Conservation (phyloP, 2,113 vertebrate genomes). For the Aphyosemion australe region DNA sequence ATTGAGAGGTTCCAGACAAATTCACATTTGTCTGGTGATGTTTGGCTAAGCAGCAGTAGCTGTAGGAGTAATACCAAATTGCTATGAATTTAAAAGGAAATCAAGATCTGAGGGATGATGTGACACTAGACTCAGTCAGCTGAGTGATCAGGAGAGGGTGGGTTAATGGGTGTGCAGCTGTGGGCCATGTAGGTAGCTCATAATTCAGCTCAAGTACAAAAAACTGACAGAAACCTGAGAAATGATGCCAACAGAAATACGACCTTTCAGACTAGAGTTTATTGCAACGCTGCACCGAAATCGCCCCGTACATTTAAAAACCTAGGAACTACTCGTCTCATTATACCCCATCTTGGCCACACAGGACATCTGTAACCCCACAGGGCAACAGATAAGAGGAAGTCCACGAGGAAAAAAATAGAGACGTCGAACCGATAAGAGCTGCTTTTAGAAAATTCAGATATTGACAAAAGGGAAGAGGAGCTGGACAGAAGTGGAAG, state of each 20-base stretch:
- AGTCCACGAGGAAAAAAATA: not conserved
- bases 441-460: constrained; percentile 36
- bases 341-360: constrained; percentile 33
- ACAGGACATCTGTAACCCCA: constrained; percentile 34
- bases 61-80: not conserved
- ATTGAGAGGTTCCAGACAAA: not conserved
- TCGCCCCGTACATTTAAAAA: constrained; percentile 21
- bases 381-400: constrained; percentile 44
- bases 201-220: constrained; percentile 34
- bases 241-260: constrained; percentile 23
- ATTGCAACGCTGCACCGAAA: constrained; percentile 28
- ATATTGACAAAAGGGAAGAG: constrained; percentile 43
- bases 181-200: constrained; percentile 28
- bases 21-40: not conserved
- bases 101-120: not conserved
- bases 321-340: constrained; percentile 29
- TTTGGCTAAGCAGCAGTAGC: not conserved
- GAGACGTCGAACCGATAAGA: constrained; percentile 46
- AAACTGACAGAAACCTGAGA: constrained; percentile 12
- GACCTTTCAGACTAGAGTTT: constrained; percentile 45
- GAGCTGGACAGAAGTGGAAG: constrained; percentile 5
- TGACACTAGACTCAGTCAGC: no score
- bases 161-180: constrained; percentile 2
- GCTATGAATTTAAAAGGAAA: not conserved
- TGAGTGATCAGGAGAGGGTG: not conserved